Evolutionary conservation across 2,888 invertebrate species (phyloP), one percentile per base, ranked within the genome.

Genomic region (Aleiodes leptofemur): DNA sequence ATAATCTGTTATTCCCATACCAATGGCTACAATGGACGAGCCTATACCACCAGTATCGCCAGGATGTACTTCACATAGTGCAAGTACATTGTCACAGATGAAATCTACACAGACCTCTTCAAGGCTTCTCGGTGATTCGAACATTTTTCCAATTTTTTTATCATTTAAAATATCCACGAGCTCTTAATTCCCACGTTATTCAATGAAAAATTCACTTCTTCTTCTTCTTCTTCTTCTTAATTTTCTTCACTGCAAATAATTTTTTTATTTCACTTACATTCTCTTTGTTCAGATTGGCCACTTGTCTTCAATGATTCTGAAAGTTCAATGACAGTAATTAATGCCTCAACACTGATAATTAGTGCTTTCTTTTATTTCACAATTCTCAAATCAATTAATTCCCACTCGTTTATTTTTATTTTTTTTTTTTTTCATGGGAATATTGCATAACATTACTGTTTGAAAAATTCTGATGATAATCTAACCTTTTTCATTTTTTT

Each of bases 31-130:
- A 56, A 57, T 31, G 48, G 72, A 43, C 29, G 77, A 75, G 31
- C 75, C 76, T 61, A 78, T 77, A 76, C 82, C 83, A 9, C 78
- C 83, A 2, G 73, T 76, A 68, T 88, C 87, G 56, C 87, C 87
- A 75, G 87, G 88, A 79, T 89, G 88, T 70, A 89, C 84, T 71
- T 90, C 89, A 80, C 92, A 92, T 14, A 93, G 87, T 38, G 90
- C 90, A 78, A 91, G 88, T 76, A 94, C 90, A 85, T 93, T 93
- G 80, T 92, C 92, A 86, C 93, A 93, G 80, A 94, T 93, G 81
- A 91, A 92, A 83, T 93, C 92, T 61, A 94, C 90, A 86, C 94
- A 94, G 81, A 91, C 90, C 81, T 93, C 92, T 87, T 93, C 92
- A 72, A 94, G 90, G 77, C 92, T 91, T 83, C 90, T 89, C 55